A percentile compares a stretch with the other conserved stretches of the same genome.
Conservation (phyloP, 2,888 invertebrate species). For the Pandemis heparana region DNA sequence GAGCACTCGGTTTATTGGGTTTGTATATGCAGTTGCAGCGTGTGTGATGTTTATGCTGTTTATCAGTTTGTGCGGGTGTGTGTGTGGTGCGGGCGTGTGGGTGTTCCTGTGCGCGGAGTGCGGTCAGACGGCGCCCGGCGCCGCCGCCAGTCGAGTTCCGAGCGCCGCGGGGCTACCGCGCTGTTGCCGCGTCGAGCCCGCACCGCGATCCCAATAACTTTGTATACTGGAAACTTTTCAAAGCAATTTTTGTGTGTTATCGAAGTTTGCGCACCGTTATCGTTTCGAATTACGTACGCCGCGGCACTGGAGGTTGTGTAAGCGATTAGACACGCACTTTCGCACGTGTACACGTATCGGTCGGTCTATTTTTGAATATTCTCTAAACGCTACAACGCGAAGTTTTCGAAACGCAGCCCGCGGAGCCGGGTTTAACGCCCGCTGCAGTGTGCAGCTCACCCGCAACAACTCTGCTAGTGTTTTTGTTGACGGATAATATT, state of each 20-base stretch:
- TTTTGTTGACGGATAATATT: constrained; percentile 81
- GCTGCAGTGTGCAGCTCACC: constrained; percentile 76
- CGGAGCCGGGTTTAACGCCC: constrained; percentile 81
- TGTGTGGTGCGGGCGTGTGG: constrained; percentile 54
- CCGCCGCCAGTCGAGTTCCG: constrained; percentile 78
- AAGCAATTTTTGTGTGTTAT: constrained; percentile 68
- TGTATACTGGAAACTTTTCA: constrained; percentile 84
- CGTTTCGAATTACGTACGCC: constrained; percentile 62
- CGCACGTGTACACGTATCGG: constrained; percentile 70
- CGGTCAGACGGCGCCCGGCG: constrained; percentile 57
- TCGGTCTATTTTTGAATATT: constrained; percentile 85
- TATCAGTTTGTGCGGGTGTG: constrained; percentile 72
- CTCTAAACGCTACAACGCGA: constrained; percentile 81
- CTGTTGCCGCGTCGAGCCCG: constrained; percentile 69
- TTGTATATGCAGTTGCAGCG: constrained; percentile 75
- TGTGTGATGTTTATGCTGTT: constrained; percentile 78
- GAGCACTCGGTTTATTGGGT: constrained; percentile 59
- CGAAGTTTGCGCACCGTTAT: constrained; percentile 61
- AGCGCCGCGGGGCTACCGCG: constrained; percentile 78
- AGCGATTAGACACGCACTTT: constrained; percentile 61
- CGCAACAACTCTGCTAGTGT: constrained; percentile 80
- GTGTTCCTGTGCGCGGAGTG: constrained; percentile 64
- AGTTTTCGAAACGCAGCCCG: constrained; percentile 84
- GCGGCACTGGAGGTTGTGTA: constrained; percentile 61
- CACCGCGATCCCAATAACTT: constrained; percentile 79